Base-by-base conservation (phyloP, 1,140 invertebrate genomes). In the Matsumurasca onukii region DNA sequence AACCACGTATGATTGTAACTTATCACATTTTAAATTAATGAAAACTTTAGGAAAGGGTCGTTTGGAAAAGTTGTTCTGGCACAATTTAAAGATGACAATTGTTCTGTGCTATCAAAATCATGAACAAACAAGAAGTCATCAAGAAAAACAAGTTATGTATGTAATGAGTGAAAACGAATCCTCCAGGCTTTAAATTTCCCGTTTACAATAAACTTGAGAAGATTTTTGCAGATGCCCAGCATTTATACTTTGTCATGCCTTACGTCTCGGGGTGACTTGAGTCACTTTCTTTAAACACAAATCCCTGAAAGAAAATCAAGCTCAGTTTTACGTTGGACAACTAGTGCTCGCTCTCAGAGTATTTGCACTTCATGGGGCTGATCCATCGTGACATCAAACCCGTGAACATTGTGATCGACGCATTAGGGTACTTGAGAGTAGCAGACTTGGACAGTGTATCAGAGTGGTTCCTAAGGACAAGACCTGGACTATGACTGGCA, bases 321-420 rank as follows among this genome's bases (percentile, higher is more conserved):
- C 92, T 2, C 88, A 88, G 74, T 98, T 98, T 83, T 98, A 98
- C 80, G n/a, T n/a, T n/a, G n/a, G 93, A 51, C 95, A 98, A 85
- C 92, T 98, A 27, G 83, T 92, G 34, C 80, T 98, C 69, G 94
- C 91, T 0, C 84, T 98, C n/a, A 68, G 95, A 98, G 80, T 98
- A 98, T 81, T 82, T 98, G 49, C 97, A 98, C 77, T 85, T 89
- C 73, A 87, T 95, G 76, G 90, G 92, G 77, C 80, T 98, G 67
- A 85, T 98, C 52, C 97, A 98, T 78, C 84, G 95, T 34, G 95
- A 98, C 83, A 81, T 98, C 61, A 98, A 98, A 79, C 97, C 96
- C 2, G 97, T 98, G 82, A 99, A 98, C 81, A 89, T 98, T 72
- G 82, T 98, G 62, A 89, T 98, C 66, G 93, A 98, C 76, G 81